Base-by-base conservation (phyloP, 2,888 invertebrate genomes). In the Drosophila cracens region DNA sequence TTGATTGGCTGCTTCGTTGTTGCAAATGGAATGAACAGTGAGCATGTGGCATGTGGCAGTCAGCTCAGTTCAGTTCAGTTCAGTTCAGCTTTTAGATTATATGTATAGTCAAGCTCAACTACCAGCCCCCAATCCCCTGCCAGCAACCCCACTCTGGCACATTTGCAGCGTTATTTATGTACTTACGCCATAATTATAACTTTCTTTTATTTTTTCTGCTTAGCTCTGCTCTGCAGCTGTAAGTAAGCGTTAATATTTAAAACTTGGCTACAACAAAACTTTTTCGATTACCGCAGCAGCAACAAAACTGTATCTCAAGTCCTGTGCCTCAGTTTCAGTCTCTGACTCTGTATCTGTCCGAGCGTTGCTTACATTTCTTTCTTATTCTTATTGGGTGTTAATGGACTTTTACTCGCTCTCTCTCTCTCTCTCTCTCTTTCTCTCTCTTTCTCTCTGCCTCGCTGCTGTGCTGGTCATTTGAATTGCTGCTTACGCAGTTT, bases 161-260 rank as follows among this genome's bases (percentile, higher is more conserved):
- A 89, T 84, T 85, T 87, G 72, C 63, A 43, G 69, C 59, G 71
- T 86, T 89, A 86, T 90, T 86, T 90, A 90, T 86, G 83, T 90
- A 81, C 88, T 83, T 88, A 73, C 71, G 74, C 71, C 90, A 90
- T 83, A 87, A 87, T 86, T 86, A 86, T 86, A 90, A 88, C 86
- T 87, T 85, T 78, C 70, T 60, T 62, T 53, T 66, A 38, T 36
- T 34, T 38, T 33, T 29, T 57, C 21, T 34, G 10, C 21, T n/a
- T 38, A 29, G 51, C 54, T 52, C 49, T 46, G 56, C 48, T 77
- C 59, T 74, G 76, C 70, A 70, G 90, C 86, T 89, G 90, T 82
- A 89, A 90, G 81, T 82, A 90, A 90, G 76, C 90, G 87, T 76
- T 89, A 87, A 87, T 87, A 90, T 87, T 90, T 87, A 90, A 87